A percentile compares a stretch with the other conserved stretches of the same genome.
phyloP scores from a whole-genome alignment of 2,113 vertebrate genomes.

The Haemorhous mexicanus region DNA sequence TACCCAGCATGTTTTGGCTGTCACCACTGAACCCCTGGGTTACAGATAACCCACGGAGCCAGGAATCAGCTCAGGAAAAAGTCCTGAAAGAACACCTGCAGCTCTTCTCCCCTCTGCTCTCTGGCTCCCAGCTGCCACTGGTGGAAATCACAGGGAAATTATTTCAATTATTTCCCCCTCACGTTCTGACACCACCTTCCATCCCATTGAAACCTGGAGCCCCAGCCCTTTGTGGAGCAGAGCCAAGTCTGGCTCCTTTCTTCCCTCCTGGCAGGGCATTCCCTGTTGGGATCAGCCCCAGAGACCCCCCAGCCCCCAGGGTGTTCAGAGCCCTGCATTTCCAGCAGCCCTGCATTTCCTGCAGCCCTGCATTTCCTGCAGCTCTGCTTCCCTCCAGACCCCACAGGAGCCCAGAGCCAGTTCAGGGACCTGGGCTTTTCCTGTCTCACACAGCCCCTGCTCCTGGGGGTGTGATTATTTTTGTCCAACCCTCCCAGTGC shows the following conservation, averaged over 20 bases:
- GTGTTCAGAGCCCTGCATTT: neutral
- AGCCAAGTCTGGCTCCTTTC: neutral
- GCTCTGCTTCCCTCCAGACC: neutral
- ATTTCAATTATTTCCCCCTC: neutral
- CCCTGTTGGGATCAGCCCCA: neutral
- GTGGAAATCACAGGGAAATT: neutral
- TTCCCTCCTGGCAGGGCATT: neutral
- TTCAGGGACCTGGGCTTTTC: neutral
- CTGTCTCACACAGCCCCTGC: neutral
- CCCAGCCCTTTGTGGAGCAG: neutral
- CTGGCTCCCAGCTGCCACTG: neutral
- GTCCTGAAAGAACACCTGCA: neutral
- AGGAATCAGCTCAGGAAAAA: neutral
- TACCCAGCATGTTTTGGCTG: neutral
- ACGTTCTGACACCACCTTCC: neutral
- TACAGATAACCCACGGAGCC: fast-evolving
- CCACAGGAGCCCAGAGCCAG: fast-evolving
- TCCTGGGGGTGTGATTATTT: neutral
- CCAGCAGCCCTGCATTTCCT: too few relatives aligned
- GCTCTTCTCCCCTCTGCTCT: neutral
- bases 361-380: neutral
- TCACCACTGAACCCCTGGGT: too few relatives aligned
- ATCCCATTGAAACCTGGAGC: neutral
- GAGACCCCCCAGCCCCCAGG: neutral
- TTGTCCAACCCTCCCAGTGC: neutral